Evolutionary conservation across 2,113 vertebrate species (phyloP).

Genomic region (Apus apus): DNA sequence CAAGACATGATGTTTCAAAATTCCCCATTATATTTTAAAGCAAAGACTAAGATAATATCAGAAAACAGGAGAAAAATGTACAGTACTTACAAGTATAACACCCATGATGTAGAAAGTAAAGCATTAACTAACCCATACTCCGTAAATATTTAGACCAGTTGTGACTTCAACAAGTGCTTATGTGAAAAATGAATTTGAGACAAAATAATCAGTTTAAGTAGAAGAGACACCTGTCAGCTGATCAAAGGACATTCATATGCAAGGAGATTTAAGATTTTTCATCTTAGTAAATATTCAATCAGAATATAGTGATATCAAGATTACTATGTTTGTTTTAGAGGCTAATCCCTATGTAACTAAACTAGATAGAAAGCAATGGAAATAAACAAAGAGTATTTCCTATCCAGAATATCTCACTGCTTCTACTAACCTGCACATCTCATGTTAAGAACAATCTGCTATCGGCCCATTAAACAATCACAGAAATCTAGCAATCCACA

Average conservation of each 20-base stretch:
- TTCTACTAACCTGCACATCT: neutral
- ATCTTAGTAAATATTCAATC: neutral
- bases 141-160: neutral
- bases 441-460: neutral
- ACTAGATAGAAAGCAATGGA: neutral
- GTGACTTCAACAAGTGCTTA: neutral
- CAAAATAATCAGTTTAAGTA: neutral
- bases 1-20: neutral
- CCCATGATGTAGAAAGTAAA: neutral
- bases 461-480: neutral
- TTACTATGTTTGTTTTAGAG: neutral
- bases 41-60: neutral
- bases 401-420: neutral
- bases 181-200: neutral
- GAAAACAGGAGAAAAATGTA: neutral
- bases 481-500: neutral
- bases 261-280: neutral
- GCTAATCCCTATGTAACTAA: neutral
- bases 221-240: neutral
- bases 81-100: neutral
- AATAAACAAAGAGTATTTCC: neutral
- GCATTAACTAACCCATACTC: neutral
- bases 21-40: neutral
- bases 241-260: neutral
- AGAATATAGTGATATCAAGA: neutral